phyloP scores from a whole-genome alignment of 2,797 vertebrate genomes.

The Ctenopoma kingsleyae region DNA sequence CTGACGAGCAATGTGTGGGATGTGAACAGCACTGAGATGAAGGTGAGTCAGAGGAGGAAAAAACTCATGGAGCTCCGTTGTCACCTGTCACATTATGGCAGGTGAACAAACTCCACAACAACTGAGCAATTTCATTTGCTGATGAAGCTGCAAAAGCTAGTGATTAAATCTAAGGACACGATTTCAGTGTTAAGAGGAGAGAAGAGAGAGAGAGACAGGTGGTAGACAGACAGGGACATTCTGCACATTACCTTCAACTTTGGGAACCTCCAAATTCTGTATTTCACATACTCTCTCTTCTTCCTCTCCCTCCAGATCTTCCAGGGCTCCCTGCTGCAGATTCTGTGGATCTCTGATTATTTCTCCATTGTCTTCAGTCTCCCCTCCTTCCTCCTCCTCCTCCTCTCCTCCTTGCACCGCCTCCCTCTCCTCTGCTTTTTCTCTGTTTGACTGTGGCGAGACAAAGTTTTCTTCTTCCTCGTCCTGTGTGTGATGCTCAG shows the following conservation, averaged over 20 bases:
- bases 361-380: conserved; percentile 40
- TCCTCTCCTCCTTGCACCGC: conserved; percentile 14
- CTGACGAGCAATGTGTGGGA: neutral
- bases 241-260: conserved; percentile 67
- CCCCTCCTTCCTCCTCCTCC: conserved; percentile 28
- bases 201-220: neutral
- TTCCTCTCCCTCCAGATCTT: conserved; percentile 31
- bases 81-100: no score
- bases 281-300: conserved; percentile 47
- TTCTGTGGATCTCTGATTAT: conserved; percentile 12
- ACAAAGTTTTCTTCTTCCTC: conserved; percentile 25
- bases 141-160: no score
- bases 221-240: neutral
- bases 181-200: no score
- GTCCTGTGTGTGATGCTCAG: conserved; percentile 32
- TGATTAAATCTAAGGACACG: no score
- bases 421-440: conserved; percentile 38
- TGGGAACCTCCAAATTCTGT: conserved; percentile 50
- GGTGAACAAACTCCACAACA: no score
- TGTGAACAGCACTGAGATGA: neutral
- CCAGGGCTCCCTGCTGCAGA: conserved; percentile 1
- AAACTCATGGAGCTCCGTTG: no score
- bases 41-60: no score
- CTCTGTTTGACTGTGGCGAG: conserved; percentile 21
- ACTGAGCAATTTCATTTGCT: no score